Evolutionary conservation across 2,888 invertebrate genomes (phyloP).

Genomic region (Aplocera efformata): DNA sequence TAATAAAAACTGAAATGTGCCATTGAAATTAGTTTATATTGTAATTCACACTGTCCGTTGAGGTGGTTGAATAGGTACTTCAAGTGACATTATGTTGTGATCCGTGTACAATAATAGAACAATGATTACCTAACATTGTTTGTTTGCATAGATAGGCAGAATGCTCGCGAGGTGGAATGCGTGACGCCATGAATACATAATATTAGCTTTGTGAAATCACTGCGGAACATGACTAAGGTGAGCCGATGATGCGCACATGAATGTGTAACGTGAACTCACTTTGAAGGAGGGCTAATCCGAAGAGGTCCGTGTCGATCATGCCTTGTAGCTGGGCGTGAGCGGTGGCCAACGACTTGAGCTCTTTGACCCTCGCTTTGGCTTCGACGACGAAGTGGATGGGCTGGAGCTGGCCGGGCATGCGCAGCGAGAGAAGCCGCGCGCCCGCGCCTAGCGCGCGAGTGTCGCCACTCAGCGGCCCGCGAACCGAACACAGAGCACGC

Average conservation of each 20-base stretch:
- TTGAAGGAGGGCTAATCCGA: constrained; percentile 91
- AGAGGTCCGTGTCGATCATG: constrained; percentile 91
- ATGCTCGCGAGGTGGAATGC: constrained; percentile 43
- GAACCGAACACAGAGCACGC: constrained; percentile 90
- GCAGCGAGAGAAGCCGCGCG: constrained; percentile 83
- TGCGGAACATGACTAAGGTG: constrained; percentile 30
- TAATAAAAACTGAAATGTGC: background rate
- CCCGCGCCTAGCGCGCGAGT: constrained; percentile 82
- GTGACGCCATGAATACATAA: constrained; percentile 47
- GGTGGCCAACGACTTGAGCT: constrained; percentile 90
- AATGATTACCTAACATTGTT: constrained; percentile 49
- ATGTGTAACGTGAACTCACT: constrained; percentile 76
- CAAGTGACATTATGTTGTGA: constrained; percentile 33
- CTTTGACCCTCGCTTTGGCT: constrained; percentile 91
- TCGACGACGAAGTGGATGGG: constrained; percentile 81
- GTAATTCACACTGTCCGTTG: constrained; percentile 12
- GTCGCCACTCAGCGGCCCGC: constrained; percentile 90
- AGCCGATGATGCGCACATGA: constrained; percentile 32
- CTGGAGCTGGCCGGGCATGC: constrained; percentile 79
- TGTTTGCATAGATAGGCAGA: constrained; percentile 46
- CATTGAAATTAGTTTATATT: constrained; percentile 1
- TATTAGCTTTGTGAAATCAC: constrained; percentile 46
- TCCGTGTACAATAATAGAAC: constrained; percentile 42
- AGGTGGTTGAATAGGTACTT: constrained; percentile 14
- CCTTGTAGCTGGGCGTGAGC: constrained; percentile 89